Evolutionary conservation across 2,888 invertebrate genomes (phyloP).

Genomic region (Coelinius sp.): DNA sequence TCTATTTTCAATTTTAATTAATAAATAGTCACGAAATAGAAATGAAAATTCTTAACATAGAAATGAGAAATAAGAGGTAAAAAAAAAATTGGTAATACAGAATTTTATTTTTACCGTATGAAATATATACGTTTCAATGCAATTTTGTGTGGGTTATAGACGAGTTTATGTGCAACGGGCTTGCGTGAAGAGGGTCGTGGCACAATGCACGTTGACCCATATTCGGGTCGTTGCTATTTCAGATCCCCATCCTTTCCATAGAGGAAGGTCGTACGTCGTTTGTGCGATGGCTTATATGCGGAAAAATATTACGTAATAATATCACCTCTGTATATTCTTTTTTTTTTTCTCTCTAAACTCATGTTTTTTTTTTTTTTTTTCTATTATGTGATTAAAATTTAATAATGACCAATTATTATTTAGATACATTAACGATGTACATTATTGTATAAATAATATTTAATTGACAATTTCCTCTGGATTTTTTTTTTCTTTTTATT

Average conservation of each 20-base stretch:
- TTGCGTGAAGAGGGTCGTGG: constrained; percentile 67
- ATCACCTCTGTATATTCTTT: not conserved
- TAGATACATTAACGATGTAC: too few relatives aligned
- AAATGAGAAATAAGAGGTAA: not conserved
- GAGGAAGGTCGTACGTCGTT: constrained; percentile 68
- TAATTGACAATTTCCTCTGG: too few relatives aligned
- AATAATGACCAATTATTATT: constrained; percentile 11
- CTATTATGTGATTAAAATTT: constrained; percentile 14
- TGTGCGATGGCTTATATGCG: constrained; percentile 35
- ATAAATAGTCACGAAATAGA: too few relatives aligned
- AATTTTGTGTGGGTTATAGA: constrained; percentile 40
- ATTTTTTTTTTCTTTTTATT: too few relatives aligned
- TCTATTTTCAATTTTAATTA: too few relatives aligned
- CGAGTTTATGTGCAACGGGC: constrained; percentile 45
- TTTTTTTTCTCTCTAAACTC: too few relatives aligned
- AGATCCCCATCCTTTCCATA: constrained; percentile 70
- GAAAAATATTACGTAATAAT: constrained; percentile 35
- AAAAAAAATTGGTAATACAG: not conserved
- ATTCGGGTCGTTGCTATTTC: constrained; percentile 72
- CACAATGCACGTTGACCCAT: constrained; percentile 71
- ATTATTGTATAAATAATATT: too few relatives aligned
- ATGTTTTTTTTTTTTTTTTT: not conserved
- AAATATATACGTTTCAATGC: constrained; percentile 11
- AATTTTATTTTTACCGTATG: constrained; percentile 11
- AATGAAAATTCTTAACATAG: not conserved